Evolutionary conservation across 2,888 invertebrate species (phyloP), one percentile per base, ranked within the genome.

Genomic region (Liposcelis brunnea): DNA sequence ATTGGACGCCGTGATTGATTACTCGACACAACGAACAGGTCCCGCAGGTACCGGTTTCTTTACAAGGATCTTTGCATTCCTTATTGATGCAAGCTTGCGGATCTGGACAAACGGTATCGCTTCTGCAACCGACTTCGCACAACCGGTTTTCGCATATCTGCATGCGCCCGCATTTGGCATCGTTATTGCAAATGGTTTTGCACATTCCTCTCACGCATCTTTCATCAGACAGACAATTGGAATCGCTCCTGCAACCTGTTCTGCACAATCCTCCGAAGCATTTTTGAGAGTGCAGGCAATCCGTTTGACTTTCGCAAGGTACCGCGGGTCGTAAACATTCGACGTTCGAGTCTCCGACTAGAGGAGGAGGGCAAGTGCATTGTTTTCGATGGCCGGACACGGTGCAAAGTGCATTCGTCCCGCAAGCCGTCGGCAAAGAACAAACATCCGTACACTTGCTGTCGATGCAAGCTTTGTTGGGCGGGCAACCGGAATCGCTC

Each of bases 131-230:
- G 55, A 79, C 74, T 58, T 84, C 77, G 59, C 90, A 90, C 50
- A 89, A 70, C 54, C 87, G 72, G 55, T 82, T 84, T 60, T 84
- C 82, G 57, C 91, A 91, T 54, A 91, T 86, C 62, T 87, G 83
- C 52, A 82, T 79, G 11, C 72, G 68, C 15, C 74, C 74, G 57
- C 90, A 91, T 48, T 80, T 77, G 11, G 77, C 72, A 59, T 91
- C 89, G 44, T 79, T 84, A 58, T 87, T 90, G 58, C 90, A 91
- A 26, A 90, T 77, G 2, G 80, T 71, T 61, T 82, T 79, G 57
- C 90, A 90, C 44, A 80, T 73, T 37, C 85, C 86, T 46, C 76
- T 71, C 51, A 87, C 75, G 60, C 91, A 91, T 53, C 83, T 76
- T 62, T 90, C 89, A 57, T 87, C 84, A 12, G 81, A 75, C 50